Percentiles rank a stretch among this genome's conserved stretches.
Evolutionary conservation across 2,888 invertebrate genomes (phyloP).

Genomic region (Steinernema scapterisci): DNA sequence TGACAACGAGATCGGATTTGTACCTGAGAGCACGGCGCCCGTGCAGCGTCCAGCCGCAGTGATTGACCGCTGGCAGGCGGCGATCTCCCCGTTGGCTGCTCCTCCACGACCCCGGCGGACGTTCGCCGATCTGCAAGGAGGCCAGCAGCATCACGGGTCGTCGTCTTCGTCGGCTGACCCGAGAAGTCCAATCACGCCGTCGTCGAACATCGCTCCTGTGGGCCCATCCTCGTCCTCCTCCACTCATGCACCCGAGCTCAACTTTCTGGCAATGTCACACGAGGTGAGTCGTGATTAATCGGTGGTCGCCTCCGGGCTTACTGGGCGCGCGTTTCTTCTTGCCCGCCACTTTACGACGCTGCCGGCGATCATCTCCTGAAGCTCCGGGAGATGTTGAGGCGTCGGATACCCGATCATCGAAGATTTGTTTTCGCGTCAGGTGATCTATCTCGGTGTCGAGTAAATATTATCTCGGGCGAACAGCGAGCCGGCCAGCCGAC

Average conservation of each 20-base stretch:
- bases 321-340: background rate
- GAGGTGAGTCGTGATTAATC: constrained; percentile 49
- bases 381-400: background rate
- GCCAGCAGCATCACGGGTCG: background rate
- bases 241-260: constrained; percentile 56
- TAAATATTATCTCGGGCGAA: constrained; percentile 27
- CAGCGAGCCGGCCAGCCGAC: constrained; percentile 9
- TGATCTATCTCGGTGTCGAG: constrained; percentile 25
- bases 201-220: background rate
- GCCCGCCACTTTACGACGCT: constrained; percentile 4
- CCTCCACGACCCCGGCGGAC: constrained; percentile 51
- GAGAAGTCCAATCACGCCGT: constrained; percentile 10
- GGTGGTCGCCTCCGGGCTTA: background rate
- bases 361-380: background rate
- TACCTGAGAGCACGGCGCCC: constrained; percentile 45
- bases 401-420: constrained; percentile 21
- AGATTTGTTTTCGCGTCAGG: constrained; percentile 31
- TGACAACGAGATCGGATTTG: constrained; percentile 65
- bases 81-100: constrained; percentile 8
- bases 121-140: constrained; percentile 56
- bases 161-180: background rate
- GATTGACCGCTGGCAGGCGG: constrained; percentile 21
- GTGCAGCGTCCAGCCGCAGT: constrained; percentile 39
- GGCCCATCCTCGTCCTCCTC: constrained; percentile 35
- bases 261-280: constrained; percentile 63